A percentile compares a stretch with the other conserved stretches of the same genome.
Conservation (phyloP, 1,140 invertebrate species). For the Pseudomyrmex flavicornis region DNA sequence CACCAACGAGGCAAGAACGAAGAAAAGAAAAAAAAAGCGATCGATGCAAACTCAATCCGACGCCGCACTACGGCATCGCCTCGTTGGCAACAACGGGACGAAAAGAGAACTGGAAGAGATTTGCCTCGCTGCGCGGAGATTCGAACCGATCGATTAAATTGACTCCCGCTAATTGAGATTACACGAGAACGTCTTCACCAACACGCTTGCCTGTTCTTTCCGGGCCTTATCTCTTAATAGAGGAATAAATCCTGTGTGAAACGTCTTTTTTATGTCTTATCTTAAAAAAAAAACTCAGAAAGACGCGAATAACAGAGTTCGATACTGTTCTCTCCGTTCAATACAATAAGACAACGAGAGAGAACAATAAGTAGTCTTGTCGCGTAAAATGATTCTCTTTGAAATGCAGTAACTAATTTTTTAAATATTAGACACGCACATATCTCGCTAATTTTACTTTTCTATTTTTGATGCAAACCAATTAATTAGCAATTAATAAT, state of each 20-base stretch:
- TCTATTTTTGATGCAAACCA: not conserved
- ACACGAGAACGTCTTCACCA: not conserved
- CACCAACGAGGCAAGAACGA: not conserved
- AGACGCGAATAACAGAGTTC: not conserved
- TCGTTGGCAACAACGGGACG: not conserved
- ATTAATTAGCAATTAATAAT: not conserved
- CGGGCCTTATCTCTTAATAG: not conserved
- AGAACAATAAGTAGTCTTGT: not conserved
- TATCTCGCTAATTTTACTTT: not conserved
- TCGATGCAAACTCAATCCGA: slow-evolving; percentile 36
- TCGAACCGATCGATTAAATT: not conserved
- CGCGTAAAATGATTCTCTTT: not conserved
- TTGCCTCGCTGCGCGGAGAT: not conserved
- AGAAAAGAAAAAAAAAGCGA: not conserved
- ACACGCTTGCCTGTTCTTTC: not conserved
- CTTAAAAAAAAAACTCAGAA: not conserved
- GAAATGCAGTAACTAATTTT: not conserved
- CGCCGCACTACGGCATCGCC: not conserved
- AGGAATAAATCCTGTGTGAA: not conserved
- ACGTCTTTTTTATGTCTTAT: not conserved
- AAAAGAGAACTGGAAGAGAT: slow-evolving; percentile 3
- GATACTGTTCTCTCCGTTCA: not conserved
- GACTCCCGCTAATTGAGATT: slow-evolving; percentile 36
- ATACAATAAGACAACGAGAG: not conserved
- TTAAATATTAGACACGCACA: no score